These are phyloP conservation scores for Tinamus major DNA, from an alignment of 2,797 vertebrate species.

Conservation along the genomic window DNA sequence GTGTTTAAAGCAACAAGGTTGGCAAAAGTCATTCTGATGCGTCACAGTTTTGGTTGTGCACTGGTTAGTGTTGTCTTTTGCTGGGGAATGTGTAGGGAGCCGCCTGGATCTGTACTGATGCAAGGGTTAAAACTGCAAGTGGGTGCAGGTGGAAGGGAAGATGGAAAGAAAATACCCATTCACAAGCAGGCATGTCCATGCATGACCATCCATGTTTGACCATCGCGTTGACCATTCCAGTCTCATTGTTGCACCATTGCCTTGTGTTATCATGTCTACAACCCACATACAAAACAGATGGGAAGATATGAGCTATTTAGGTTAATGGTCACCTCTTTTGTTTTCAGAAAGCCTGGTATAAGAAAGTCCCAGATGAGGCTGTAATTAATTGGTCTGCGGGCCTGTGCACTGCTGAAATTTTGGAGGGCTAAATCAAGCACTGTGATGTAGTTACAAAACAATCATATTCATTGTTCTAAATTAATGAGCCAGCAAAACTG, in stretches of 20 bases:
- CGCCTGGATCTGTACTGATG: neutral
- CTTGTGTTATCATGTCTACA: neutral
- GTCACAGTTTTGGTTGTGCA: neutral
- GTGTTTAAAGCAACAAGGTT: neutral
- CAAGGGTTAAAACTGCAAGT: neutral
- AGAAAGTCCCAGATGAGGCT: neutral
- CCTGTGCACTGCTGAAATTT: neutral
- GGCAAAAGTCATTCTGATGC: neutral
- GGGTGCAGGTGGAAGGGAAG: neutral
- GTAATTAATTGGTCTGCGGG: neutral
- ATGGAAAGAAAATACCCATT: neutral
- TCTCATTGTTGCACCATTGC: neutral
- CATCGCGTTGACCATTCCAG: fast-evolving
- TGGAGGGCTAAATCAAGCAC: neutral
- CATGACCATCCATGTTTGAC: neutral
- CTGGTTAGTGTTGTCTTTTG: neutral
- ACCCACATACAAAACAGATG: neutral
- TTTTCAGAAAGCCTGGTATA: neutral
- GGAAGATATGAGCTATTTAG: neutral
- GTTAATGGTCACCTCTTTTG: neutral
- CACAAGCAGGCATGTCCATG: fast-evolving
- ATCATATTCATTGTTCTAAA: neutral
- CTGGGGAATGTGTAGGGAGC: neutral
- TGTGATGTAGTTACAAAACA: neutral
- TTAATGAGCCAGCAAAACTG: neutral